phyloP scores from a whole-genome alignment of 2,888 invertebrate genomes.

The Drosophila yooni region DNA sequence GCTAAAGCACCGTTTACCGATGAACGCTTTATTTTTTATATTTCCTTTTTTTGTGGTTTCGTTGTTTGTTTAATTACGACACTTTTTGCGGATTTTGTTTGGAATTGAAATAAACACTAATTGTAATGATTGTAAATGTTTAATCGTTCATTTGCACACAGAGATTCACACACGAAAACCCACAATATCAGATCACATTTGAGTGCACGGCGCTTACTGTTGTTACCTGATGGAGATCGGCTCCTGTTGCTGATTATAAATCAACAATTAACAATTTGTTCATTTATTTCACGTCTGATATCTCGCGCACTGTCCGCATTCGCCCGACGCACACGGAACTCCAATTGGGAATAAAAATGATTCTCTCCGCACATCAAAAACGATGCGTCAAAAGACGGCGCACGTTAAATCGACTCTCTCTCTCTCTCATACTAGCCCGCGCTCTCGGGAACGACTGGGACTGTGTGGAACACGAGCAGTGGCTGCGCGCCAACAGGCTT shows the following conservation, averaged over 20 bases:
- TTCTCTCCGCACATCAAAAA: conserved; percentile 62
- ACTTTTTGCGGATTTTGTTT: conserved; percentile 26
- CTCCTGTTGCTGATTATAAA: conserved; percentile 52
- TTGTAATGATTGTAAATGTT: conserved; percentile 35
- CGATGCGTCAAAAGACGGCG: conserved; percentile 43
- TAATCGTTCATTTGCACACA: conserved; percentile 27
- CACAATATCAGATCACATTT: conserved; percentile 41
- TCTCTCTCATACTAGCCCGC: neutral
- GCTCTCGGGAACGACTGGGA: conserved; percentile 29
- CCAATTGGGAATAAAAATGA: conserved; percentile 67
- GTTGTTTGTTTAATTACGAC: conserved; percentile 45
- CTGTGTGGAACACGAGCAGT: conserved; percentile 28
- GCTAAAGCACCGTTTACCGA: conserved; percentile 58
- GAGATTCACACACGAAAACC: conserved; percentile 26
- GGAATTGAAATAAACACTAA: conserved; percentile 27
- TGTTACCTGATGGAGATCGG: conserved; percentile 46
- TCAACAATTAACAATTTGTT: conserved; percentile 54
- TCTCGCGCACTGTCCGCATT: conserved; percentile 62
- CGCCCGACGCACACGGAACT: conserved; percentile 71
- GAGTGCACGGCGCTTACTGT: conserved; percentile 11
- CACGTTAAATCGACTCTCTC: conserved; percentile 6
- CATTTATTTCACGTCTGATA: conserved; percentile 56
- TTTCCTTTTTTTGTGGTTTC: conserved; percentile 22
- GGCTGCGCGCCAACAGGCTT: neutral
- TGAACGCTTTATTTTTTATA: conserved; percentile 15